Evolutionary conservation across 2,113 vertebrate species (phyloP), one percentile per base, ranked within the genome.

Genomic region (Xiphophorus maculatus): DNA sequence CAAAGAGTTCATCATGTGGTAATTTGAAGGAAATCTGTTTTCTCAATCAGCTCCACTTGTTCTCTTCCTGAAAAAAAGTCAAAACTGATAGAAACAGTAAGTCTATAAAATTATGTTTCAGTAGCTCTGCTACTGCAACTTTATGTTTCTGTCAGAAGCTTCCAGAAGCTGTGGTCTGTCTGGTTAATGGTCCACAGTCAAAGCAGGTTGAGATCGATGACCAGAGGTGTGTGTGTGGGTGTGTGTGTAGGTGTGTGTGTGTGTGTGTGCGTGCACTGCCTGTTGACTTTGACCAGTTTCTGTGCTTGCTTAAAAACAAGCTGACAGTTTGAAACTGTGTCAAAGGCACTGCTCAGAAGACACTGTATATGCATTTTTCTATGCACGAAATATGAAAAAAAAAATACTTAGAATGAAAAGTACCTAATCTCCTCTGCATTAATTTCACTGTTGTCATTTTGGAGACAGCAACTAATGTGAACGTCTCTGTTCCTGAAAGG

Each of bases 251-350:
- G 32, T 35, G 33, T 35, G 33, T 35, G 33, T 9, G 33, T 35
- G 32, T 32, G 32, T 83, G 63, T 84, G 75, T 88, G 82, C 84
- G 88, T 81, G 37, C 66, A 22, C n/a, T 68, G 12, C n/a, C 70
- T 67, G 28, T 75, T 71, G 66, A 78, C 82, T 65, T 84, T 71
- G 4, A 28, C 44, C 65, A 3, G 35, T 61, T 30, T 40, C n/a
- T 60, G 44, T 77, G n/a, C 27, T 58, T 61, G 0, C 13, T 17
- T 13, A 51, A 74, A 82, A 70, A 63, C 66, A 63, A 51, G 1
- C 19, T 7, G 22, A 51, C 29, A 27, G 25, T 15, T 32, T 48
- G 10, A 32, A 61, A 44, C 4, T 32, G 15, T 68, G 28, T 62
- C 40, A 44, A 48, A 60, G 65, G 60, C 25, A 7, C 29, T 69